Conservation (phyloP, 2,797 vertebrate genomes). For the Botia kubotai region DNA sequence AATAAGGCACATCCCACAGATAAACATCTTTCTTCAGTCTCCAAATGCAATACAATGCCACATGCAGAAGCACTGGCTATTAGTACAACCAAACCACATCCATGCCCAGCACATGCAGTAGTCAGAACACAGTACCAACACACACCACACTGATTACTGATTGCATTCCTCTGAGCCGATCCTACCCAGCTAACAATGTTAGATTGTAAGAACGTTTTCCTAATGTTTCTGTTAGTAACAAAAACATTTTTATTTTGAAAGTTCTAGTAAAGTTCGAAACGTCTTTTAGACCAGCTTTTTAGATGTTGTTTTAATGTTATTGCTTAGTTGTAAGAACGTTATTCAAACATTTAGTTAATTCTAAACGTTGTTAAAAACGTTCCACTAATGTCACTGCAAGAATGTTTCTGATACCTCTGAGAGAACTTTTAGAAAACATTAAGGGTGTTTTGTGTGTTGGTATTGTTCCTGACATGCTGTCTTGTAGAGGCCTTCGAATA, state of each 20-base stretch:
- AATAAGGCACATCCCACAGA: conserved; percentile 19
- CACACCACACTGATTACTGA: conserved; percentile 35
- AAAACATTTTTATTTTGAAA: too few species aligned
- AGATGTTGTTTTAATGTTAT: too few species aligned
- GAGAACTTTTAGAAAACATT: too few species aligned
- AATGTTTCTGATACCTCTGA: too few species aligned
- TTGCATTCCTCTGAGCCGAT: not conserved
- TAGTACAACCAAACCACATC: conserved; percentile 52
- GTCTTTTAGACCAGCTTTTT: too few species aligned
- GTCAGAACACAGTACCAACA: conserved; percentile 55
- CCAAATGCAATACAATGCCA: conserved; percentile 38
- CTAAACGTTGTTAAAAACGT: too few species aligned
- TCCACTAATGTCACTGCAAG: too few species aligned
- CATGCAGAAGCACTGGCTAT: conserved; percentile 67
- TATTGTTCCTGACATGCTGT: conserved; percentile 64
- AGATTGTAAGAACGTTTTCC: too few species aligned
- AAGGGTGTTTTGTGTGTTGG: conserved; percentile 61
- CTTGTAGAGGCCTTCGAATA: conserved; percentile 38
- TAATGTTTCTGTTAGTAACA: too few species aligned
- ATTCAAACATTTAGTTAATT: too few species aligned
- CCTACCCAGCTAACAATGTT: not conserved
- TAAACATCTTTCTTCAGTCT: not conserved
- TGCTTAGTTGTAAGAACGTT: too few species aligned
- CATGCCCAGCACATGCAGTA: conserved; percentile 56
- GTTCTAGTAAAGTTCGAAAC: too few species aligned